These are phyloP conservation scores for Himalopsyche anomala DNA, from an alignment of 2,888 invertebrate species.

Conservation along the genomic window DNA sequence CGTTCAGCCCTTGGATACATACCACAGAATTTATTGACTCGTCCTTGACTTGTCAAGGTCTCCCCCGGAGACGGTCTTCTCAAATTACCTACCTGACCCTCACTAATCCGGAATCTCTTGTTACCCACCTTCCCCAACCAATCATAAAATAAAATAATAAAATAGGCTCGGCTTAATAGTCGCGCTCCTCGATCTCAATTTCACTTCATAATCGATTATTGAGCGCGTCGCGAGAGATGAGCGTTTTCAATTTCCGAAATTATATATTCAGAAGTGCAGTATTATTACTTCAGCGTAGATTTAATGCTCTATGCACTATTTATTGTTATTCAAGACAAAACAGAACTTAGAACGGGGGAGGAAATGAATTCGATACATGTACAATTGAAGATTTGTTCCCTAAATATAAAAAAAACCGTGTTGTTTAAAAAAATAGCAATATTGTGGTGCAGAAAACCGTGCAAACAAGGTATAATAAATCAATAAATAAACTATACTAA, in stretches of 20 bases:
- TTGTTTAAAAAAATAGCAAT: no score
- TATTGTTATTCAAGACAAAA: no score
- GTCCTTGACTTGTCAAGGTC: constrained; percentile 34
- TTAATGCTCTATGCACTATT: no score
- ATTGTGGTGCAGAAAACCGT: no score
- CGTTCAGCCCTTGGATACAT: background rate
- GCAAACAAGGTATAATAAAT: no score
- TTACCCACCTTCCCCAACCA: background rate
- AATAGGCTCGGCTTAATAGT: background rate
- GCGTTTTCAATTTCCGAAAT: background rate
- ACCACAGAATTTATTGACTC: constrained; percentile 20
- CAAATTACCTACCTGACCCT: constrained; percentile 11
- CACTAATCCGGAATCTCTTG: constrained; percentile 34
- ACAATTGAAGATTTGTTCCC: no score
- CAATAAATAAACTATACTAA: no score
- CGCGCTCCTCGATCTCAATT: background rate
- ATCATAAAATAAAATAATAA: background rate
- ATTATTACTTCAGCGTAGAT: no score
- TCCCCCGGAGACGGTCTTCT: background rate
- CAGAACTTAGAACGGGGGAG: no score
- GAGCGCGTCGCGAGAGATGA: background rate
- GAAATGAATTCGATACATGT: no score
- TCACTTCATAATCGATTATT: background rate
- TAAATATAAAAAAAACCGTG: no score
- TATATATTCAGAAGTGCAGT: no score